Evolutionary conservation across 2,888 invertebrate genomes (phyloP).

Genomic region (Monochamus alternatus): DNA sequence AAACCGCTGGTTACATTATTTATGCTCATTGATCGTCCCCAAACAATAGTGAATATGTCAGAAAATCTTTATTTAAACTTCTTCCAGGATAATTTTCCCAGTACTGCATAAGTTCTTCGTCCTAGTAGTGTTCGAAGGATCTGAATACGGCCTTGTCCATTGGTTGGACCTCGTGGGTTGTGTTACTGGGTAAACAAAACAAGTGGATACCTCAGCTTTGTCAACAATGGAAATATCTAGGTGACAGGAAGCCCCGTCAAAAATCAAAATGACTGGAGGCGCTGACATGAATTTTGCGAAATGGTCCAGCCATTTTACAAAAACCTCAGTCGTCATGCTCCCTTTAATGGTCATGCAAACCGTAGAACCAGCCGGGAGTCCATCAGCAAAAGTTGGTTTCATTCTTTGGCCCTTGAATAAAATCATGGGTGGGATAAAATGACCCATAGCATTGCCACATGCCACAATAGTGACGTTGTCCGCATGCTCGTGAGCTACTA

Average conservation of each 20-base stretch:
- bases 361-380: constrained; percentile 52
- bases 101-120: constrained; percentile 61
- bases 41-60: constrained; percentile 52
- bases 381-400: constrained; percentile 53
- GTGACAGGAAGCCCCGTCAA: too few species aligned
- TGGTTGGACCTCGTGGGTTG: constrained; percentile 65
- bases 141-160: constrained; percentile 62
- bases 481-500: constrained; percentile 59
- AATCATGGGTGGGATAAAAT: constrained; percentile 60
- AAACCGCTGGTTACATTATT: constrained; percentile 58
- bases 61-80: constrained; percentile 47
- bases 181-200: constrained; percentile 51
- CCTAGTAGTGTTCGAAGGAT: constrained; percentile 62
- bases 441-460: constrained; percentile 60
- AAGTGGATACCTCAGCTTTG: too few species aligned
- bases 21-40: constrained; percentile 56
- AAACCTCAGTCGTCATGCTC: constrained; percentile 56
- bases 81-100: constrained; percentile 46
- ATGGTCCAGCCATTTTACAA: constrained; percentile 49
- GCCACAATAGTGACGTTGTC: constrained; percentile 37
- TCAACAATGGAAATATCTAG: too few species aligned
- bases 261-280: too few species aligned
- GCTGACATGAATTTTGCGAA: too few species aligned
- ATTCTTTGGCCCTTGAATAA: constrained; percentile 58
- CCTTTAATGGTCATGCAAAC: constrained; percentile 55